phyloP scores from a whole-genome alignment of 2,113 vertebrate genomes.

The Scortum barcoo region DNA sequence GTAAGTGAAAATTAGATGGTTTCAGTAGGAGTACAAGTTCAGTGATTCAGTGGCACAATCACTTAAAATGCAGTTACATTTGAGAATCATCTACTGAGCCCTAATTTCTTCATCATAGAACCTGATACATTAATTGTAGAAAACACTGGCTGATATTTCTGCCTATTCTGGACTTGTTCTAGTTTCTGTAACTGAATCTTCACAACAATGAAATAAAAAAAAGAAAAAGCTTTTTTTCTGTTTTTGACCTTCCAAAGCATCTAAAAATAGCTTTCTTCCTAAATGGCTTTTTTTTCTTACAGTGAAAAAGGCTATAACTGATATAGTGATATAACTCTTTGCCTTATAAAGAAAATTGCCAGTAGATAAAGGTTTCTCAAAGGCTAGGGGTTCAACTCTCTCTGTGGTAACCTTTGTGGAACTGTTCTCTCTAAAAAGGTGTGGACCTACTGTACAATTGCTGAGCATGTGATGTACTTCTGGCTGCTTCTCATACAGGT shows the following conservation, averaged over 20 bases:
- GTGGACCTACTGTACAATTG: neutral
- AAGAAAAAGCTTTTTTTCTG: neutral
- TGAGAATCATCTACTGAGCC: neutral
- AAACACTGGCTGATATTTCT: neutral
- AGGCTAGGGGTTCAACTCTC: neutral
- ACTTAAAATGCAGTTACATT: neutral
- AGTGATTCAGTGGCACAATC: slow-evolving; percentile 5
- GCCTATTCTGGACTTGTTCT: neutral
- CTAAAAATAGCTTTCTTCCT: neutral
- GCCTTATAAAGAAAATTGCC: neutral
- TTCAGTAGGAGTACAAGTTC: neutral
- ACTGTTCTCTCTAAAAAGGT: neutral
- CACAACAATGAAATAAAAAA: neutral
- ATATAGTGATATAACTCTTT: neutral
- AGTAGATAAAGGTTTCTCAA: neutral
- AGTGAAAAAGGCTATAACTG: neutral
- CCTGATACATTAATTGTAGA: neutral
- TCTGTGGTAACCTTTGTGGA: neutral
- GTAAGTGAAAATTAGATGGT: neutral
- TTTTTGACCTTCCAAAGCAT: neutral
- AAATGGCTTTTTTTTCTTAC: neutral
- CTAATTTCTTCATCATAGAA: neutral
- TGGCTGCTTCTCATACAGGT: slow-evolving; percentile 19
- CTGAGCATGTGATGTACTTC: slow-evolving; percentile 14
- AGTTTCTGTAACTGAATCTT: neutral